Percentiles rank a stretch among this genome's conserved stretches.
Evolutionary conservation across 2,797 vertebrate genomes (phyloP).

Genomic region (Helicolenus hilgendorfi): DNA sequence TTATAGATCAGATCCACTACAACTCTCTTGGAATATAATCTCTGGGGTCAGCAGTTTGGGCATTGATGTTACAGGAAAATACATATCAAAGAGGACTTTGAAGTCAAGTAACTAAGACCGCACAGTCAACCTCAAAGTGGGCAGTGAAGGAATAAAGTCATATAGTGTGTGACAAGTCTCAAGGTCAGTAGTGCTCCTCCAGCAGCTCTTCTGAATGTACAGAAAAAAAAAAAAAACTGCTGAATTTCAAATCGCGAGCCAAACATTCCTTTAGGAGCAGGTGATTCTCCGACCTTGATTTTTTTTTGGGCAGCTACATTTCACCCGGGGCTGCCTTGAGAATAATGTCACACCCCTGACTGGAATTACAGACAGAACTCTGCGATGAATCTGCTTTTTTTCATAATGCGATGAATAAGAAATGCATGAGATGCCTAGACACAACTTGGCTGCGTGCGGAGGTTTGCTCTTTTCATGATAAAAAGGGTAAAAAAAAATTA

Average conservation of each 20-base stretch:
- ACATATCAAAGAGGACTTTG: conserved; percentile 83
- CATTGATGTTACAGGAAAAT: conserved; percentile 69
- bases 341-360: conserved; percentile 57
- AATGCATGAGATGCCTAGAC: conserved; percentile 56
- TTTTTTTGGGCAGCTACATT: conserved; percentile 23
- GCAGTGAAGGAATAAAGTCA: conserved; percentile 44
- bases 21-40: conserved; percentile 42
- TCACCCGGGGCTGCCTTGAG: conserved; percentile 36
- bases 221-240: conserved; percentile 3
- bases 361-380: conserved; percentile 63
- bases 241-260: conserved; percentile 72
- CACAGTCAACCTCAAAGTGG: conserved; percentile 34
- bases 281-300: conserved; percentile 63
- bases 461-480: conserved; percentile 17
- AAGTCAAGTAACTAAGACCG: conserved; percentile 58
- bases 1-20: conserved; percentile 56
- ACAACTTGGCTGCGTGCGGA: conserved; percentile 1
- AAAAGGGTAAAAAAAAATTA: neutral
- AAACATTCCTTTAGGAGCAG: conserved; percentile 46
- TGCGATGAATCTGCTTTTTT: conserved; percentile 16
- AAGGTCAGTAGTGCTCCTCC: conserved; percentile 69
- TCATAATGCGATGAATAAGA: conserved; percentile 31
- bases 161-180: conserved; percentile 63
- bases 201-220: conserved; percentile 47
- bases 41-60: conserved; percentile 68